phyloP scores from a whole-genome alignment of 2,888 invertebrate species.

The Ypsolopha sequella region DNA sequence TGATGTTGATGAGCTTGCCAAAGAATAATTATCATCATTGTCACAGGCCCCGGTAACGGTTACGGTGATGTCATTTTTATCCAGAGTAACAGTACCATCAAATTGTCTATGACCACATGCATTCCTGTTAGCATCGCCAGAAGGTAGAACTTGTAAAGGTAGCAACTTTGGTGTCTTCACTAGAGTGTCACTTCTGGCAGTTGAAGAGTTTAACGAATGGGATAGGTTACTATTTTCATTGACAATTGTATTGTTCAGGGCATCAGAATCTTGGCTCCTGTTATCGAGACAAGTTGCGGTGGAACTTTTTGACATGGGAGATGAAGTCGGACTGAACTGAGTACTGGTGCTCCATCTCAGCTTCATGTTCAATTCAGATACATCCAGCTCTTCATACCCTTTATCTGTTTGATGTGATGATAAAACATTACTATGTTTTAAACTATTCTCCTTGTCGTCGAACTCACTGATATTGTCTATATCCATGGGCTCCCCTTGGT shows the following conservation, averaged over 20 bases:
- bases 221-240: conserved; percentile 37
- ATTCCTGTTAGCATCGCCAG: conserved; percentile 28
- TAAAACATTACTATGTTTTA: conserved; percentile 44
- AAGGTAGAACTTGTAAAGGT: conserved; percentile 37
- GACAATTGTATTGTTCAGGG: conserved; percentile 21
- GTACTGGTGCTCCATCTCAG: conserved; percentile 36
- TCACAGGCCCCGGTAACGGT: conserved; percentile 28
- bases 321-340: conserved; percentile 39
- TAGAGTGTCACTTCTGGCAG: conserved; percentile 31
- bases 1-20: conserved; percentile 47
- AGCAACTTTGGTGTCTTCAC: conserved; percentile 33
- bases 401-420: conserved; percentile 44
- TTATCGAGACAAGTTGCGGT: conserved; percentile 34
- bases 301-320: conserved; percentile 57
- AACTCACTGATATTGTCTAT: conserved; percentile 47
- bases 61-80: conserved; percentile 27
- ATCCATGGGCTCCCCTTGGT: conserved; percentile 52
- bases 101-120: conserved; percentile 25
- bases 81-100: conserved; percentile 15
- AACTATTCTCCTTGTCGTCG: conserved; percentile 57
- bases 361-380: conserved; percentile 58
- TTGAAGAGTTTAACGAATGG: conserved; percentile 39
- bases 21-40: conserved; percentile 39
- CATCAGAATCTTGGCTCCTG: conserved; percentile 22
- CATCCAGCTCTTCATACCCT: conserved; percentile 56